These are phyloP conservation scores for Aphaenogaster rudis DNA, from an alignment of 1,140 invertebrate species.

Conservation along the genomic window DNA sequence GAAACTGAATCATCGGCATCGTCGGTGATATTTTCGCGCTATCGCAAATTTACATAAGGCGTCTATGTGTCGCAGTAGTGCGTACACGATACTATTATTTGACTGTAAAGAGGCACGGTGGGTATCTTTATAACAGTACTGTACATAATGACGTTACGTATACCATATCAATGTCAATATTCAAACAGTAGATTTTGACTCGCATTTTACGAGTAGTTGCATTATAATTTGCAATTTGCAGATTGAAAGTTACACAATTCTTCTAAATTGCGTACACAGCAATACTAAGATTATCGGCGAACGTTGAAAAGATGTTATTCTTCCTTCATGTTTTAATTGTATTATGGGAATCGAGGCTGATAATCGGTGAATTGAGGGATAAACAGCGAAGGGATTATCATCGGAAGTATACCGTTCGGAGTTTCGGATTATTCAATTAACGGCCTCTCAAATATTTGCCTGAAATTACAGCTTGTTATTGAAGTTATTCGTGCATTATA, in stretches of 20 bases:
- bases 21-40: background rate
- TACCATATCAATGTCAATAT: background rate
- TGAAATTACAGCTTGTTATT: constrained; percentile 59
- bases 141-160: background rate
- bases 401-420: background rate
- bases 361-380: background rate
- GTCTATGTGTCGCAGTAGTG: background rate
- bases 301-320: background rate
- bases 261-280: background rate
- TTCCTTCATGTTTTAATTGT: constrained; percentile 1
- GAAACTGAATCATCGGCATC: constrained; percentile 43
- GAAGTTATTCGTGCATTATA: constrained; percentile 51
- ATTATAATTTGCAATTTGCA: constrained; percentile 4
- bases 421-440: constrained; percentile 57
- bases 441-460: constrained; percentile 67
- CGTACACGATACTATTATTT: background rate
- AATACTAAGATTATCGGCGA: background rate
- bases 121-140: background rate
- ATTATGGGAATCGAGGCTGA: background rate
- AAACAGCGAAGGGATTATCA: background rate
- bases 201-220: background rate
- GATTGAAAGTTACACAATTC: constrained; percentile 4
- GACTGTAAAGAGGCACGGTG: background rate
- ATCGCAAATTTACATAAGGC: constrained; percentile 46
- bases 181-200: background rate